Conservation (phyloP, 2,113 vertebrate genomes). For the Mus spicilegus region DNA sequence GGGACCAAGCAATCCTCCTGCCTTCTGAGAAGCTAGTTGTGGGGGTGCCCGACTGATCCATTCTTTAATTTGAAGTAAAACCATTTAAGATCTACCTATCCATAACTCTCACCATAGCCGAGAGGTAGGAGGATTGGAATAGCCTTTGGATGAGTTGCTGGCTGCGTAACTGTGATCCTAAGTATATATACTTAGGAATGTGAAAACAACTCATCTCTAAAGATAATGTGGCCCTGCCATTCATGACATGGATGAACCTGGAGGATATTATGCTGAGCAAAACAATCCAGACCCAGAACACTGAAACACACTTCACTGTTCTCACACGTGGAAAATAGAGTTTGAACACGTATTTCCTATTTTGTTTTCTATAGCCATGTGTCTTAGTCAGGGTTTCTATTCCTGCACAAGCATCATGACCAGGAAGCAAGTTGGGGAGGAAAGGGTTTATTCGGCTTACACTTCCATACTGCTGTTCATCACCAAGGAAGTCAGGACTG, state of each 20-base stretch:
- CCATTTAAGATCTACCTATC: not conserved
- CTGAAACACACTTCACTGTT: not conserved
- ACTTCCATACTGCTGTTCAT: too few species aligned
- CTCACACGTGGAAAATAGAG: not conserved
- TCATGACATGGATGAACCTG: not conserved
- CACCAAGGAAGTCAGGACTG: too few species aligned
- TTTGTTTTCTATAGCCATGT: not conserved
- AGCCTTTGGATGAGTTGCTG: not conserved
- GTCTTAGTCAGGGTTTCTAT: too few species aligned
- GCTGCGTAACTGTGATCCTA: not conserved
- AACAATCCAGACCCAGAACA: not conserved
- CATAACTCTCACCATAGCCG: not conserved
- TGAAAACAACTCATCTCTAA: not conserved
- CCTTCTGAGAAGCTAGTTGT: not conserved
- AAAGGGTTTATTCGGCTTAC: too few species aligned
- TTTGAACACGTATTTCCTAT: not conserved
- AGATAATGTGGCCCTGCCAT: not conserved
- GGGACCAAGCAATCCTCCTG: not conserved
- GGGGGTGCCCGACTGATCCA: fast-evolving
- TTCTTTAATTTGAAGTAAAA: not conserved
- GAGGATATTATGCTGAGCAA: not conserved
- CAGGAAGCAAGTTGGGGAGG: too few species aligned
- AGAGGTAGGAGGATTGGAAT: not conserved
- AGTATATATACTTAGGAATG: too few species aligned
- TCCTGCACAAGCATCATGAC: too few species aligned